Percentiles rank a stretch among this genome's conserved stretches.
These are phyloP conservation scores for Gymnoscopelus braueri DNA, from an alignment of 2,797 vertebrate genomes.

Conservation along the genomic window DNA sequence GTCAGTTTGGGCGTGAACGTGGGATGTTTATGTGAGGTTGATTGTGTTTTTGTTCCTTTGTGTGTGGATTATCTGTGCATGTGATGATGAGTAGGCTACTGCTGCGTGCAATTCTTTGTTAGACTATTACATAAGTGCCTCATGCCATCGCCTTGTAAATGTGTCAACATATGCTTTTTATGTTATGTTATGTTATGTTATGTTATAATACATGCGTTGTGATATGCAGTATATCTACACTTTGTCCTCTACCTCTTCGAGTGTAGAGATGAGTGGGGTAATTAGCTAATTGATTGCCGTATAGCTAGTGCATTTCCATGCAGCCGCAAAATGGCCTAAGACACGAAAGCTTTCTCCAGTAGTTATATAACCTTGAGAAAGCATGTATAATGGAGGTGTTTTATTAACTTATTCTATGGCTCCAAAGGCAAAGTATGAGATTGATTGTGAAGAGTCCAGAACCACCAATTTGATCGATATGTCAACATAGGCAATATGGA, in stretches of 20 bases:
- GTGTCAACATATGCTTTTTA: constrained; percentile 12
- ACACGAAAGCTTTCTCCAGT: constrained; percentile 42
- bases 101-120: constrained; percentile 4
- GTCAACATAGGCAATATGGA: no score
- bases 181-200: no score
- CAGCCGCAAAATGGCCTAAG: constrained; percentile 49
- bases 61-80: no score
- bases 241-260: constrained; percentile 29
- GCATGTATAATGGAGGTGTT: constrained; percentile 57
- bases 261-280: constrained; percentile 45
- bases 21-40: neutral
- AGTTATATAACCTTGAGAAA: constrained; percentile 61
- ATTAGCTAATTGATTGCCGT: constrained; percentile 73
- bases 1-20: neutral
- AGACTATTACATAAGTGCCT: neutral
- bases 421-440: constrained; percentile 16
- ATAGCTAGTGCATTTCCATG: constrained; percentile 34
- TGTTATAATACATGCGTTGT: neutral
- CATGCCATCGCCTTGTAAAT: constrained; percentile 13
- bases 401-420: constrained; percentile 55
- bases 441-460: neutral
- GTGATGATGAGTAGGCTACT: no score
- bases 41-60: neutral
- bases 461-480: no score
- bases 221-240: constrained; percentile 13